These are phyloP conservation scores for Nettapus auritus DNA, from an alignment of 2,113 vertebrate genomes.

Conservation along the genomic window DNA sequence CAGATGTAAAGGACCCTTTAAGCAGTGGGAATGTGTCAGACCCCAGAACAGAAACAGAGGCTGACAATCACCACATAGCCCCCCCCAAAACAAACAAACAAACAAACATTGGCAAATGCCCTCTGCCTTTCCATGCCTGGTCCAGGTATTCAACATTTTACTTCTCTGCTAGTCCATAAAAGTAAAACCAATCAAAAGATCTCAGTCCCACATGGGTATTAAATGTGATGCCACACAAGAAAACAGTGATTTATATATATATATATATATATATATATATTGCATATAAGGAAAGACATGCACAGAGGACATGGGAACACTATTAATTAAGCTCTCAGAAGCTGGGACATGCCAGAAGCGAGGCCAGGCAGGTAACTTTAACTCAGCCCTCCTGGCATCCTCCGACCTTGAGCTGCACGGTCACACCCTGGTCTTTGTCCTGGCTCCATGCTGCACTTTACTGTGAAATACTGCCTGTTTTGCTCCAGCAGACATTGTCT, in stretches of 20 bases:
- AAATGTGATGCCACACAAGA: background rate
- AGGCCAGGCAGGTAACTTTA: background rate
- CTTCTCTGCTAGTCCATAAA: background rate
- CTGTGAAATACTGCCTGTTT: background rate
- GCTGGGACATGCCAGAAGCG: background rate
- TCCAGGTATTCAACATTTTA: background rate
- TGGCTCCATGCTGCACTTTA: background rate
- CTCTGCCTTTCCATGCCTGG: accelerated
- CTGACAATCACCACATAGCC: background rate
- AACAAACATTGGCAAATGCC: background rate
- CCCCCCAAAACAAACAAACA: background rate
- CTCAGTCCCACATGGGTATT: accelerated
- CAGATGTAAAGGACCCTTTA: background rate
- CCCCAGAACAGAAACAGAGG: background rate
- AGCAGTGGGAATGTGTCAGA: background rate
- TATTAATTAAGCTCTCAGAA: background rate
- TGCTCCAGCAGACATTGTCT: background rate
- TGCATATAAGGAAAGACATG: background rate
- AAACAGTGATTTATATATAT: background rate
- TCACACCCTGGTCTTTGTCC: background rate
- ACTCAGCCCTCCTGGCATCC: background rate
- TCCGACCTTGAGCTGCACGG: background rate
- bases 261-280: too few species aligned
- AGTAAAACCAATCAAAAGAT: background rate
- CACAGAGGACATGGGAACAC: background rate